Base-by-base conservation (phyloP, 2,797 vertebrate species). In the Peromyscus attwateri region DNA sequence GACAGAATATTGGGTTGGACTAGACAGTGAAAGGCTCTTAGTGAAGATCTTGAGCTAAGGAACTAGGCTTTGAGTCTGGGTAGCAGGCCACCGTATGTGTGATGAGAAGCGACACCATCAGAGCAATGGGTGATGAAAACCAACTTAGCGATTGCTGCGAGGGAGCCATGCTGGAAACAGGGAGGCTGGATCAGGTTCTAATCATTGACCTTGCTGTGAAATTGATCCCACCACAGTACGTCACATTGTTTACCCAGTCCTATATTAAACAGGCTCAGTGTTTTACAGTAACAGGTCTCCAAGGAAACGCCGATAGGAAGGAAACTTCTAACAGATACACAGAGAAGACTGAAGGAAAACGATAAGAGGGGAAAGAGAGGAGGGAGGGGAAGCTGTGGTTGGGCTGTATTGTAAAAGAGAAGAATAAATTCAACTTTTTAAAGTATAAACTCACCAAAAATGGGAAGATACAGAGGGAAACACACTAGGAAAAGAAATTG, bases 121-220 rank as follows among this genome's bases (percentile, higher is more conserved):
- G 64, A 60, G 73, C 92, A 92, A 95, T 27, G 1, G 40, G 62
- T 75, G 34, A 95, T 55, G 40, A 84, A 75, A 55, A 87, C 37
- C 87, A 71, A 70, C 60, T 75, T 80, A 76, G 85, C 79, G 43
- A 89, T n/a, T 79, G 75, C 82, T 80, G 64, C 88, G 77, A 94
- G 92, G 83, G 46, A 94, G 81, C 71, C 87, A 34, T 3, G 55
- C 89, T 84, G 49, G 6, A 37, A 34, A 19, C 52, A 49, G 81
- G 55, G 52, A 71, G 82, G 77, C 92, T 1, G 68, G 81, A 80
- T 85, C 55, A 82, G 75, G 31, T 52, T 91, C n/a, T 95, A 85
- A 91, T 96, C 91, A 95, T 4, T 80, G 70, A 77, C 55, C 79
- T 92, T 77, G 34, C 64, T 95, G 66, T 95, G 95, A 95, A 96